These are phyloP conservation scores for Nylanderia fulva DNA, from an alignment of 1,140 invertebrate genomes.

Conservation along the genomic window DNA sequence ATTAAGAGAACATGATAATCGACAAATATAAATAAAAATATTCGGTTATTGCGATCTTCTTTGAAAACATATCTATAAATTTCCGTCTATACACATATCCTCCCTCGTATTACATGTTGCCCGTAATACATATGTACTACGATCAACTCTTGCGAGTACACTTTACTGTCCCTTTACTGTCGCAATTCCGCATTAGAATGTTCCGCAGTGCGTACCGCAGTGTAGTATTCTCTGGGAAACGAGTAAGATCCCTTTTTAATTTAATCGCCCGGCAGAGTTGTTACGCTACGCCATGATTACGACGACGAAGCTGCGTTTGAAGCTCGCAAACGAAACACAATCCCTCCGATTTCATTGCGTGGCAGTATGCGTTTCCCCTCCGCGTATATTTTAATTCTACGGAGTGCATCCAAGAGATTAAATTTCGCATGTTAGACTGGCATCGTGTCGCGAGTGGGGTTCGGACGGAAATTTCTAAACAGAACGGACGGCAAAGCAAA, in stretches of 20 bases:
- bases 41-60: background rate
- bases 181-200: slow-evolving; percentile 26
- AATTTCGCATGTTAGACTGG: slow-evolving; percentile 67
- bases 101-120: background rate
- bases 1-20: too few relatives aligned
- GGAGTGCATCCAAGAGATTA: slow-evolving; percentile 69
- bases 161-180: slow-evolving; percentile 23
- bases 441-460: slow-evolving; percentile 25
- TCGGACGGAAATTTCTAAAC: slow-evolving; percentile 67
- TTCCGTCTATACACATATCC: background rate
- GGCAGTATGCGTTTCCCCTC: background rate
- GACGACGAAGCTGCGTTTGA: slow-evolving; percentile 64
- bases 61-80: slow-evolving; percentile 8
- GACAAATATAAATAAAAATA: too few relatives aligned
- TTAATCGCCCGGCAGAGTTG: slow-evolving; percentile 37
- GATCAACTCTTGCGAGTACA: slow-evolving; percentile 32
- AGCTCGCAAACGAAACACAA: slow-evolving; percentile 53
- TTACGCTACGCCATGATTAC: slow-evolving; percentile 58
- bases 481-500: slow-evolving; percentile 43
- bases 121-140: background rate
- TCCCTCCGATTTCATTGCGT: slow-evolving; percentile 66
- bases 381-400: slow-evolving; percentile 69
- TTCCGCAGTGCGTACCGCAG: slow-evolving; percentile 33
- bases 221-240: background rate
- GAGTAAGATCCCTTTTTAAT: slow-evolving; percentile 56